Base-by-base conservation (phyloP, 2,888 invertebrate genomes). In the Drosophila parthenogenetica region DNA sequence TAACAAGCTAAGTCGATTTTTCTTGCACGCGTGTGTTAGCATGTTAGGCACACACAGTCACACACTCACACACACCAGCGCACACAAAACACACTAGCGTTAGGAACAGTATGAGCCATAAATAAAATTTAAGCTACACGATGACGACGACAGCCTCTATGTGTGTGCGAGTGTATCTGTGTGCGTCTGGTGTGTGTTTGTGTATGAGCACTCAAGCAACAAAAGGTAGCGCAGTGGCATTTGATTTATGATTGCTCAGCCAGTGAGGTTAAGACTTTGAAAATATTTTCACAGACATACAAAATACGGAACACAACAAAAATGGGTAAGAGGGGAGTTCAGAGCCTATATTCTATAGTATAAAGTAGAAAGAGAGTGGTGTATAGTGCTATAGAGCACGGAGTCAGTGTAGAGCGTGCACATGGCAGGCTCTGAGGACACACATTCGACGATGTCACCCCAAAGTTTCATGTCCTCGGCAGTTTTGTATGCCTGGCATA, bases 201-300 rank as follows among this genome's bases (percentile, higher is more conserved):
- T 45, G 43, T 58, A 43, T 54, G 64, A 71, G 87, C 76, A 84
- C 79, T 89, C 83, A 74, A 80, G 77, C 82, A 87, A 85, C 74
- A 87, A 89, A 89, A 88, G 82, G 82, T 88, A 84, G 87, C 75
- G 72, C 86, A 70, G 62, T 69, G 79, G 81, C 81, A 83, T 87
- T 87, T 85, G 88, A 85, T 85, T 85, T 85, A 85, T 85, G 83
- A 80, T 87, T 86, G 83, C 83, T 82, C 88, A 81, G 83, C 77
- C 80, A 74, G 73, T 75, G 80, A 85, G 85, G 85, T 85, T 85
- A 85, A 86, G 88, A 87, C 88, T 85, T 87, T 85, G 86, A 81
- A 85, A 87, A 85, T 85, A 87, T 85, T 85, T 85, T 85, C 83
- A 72, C 83, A 86, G 81, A 73, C 86, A 73, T 71, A 82, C 75